A percentile compares a stretch with the other conserved stretches of the same genome.
phyloP scores from a whole-genome alignment of 64 coral and sea anemone genomes.

The Acropora yongei region DNA sequence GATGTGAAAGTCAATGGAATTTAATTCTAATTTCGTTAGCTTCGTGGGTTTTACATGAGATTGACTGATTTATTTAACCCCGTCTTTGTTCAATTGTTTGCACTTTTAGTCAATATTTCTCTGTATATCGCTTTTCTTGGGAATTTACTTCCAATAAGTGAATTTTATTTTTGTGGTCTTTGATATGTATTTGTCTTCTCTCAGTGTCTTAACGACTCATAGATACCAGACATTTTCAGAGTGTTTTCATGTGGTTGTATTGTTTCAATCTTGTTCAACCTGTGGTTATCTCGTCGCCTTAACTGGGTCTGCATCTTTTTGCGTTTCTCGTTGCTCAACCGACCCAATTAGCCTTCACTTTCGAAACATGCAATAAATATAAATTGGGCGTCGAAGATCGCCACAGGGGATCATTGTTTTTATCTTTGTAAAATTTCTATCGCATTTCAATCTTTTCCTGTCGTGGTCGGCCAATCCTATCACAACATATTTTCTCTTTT shows the following conservation, averaged over 20 bases:
- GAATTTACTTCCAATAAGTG: background rate
- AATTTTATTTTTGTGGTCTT: background rate
- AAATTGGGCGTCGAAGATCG: background rate
- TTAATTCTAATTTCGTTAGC: background rate
- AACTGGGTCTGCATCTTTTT: background rate
- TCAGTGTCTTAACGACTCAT: background rate
- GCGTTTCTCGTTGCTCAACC: too few species aligned
- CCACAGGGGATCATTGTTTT: background rate
- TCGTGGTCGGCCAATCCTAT: background rate
- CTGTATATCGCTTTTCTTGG: background rate
- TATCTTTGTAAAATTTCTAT: background rate
- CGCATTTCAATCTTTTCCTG: background rate
- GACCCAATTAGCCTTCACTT: background rate
- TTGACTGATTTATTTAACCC: too few species aligned
- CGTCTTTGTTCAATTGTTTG: background rate
- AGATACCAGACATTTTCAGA: background rate
- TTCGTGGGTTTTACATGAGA: too few species aligned
- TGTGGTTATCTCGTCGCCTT: background rate
- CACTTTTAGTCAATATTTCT: background rate
- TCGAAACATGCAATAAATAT: background rate
- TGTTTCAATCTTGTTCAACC: conserved; percentile 24
- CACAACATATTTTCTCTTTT: background rate
- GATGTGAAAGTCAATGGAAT: background rate
- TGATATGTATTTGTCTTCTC: background rate
- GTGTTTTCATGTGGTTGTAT: conserved; percentile 32